These are phyloP conservation scores for Eulithis testata DNA, from an alignment of 2,888 invertebrate genomes.

Conservation along the genomic window DNA sequence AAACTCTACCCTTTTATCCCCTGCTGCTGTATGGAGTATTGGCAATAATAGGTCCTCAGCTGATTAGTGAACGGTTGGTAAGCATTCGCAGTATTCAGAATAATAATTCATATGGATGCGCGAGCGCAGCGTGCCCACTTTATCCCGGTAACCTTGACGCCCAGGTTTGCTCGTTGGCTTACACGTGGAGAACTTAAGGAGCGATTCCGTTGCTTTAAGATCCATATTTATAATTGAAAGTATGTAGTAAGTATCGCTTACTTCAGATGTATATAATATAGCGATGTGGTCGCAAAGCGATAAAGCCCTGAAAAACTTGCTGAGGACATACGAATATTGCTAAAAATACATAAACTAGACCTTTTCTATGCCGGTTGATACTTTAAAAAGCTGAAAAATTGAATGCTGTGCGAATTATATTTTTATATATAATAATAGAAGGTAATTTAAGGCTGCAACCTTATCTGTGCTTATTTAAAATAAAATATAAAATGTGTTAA, in stretches of 20 bases:
- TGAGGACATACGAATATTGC: too few species aligned
- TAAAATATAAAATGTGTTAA: conserved; percentile 11
- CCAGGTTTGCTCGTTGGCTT: conserved; percentile 55
- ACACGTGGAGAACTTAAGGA: conserved; percentile 54
- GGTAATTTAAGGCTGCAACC: too few species aligned
- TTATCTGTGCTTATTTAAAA: conserved; percentile 21
- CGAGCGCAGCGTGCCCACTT: conserved; percentile 31
- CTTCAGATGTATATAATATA: too few species aligned
- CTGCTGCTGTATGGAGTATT: conserved; percentile 16
- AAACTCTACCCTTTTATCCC: conserved; percentile 1
- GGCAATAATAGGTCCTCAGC: conserved; percentile 11
- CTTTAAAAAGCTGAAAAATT: too few species aligned
- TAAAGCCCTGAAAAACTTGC: too few species aligned
- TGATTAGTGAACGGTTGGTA: conserved; percentile 22
- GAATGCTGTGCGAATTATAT: too few species aligned
- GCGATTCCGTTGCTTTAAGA: conserved; percentile 9
- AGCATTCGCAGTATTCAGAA: neutral
- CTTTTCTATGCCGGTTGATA: too few species aligned
- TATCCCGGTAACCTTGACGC: conserved; percentile 54
- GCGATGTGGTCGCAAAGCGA: too few species aligned
- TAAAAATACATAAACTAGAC: too few species aligned
- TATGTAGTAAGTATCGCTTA: too few species aligned
- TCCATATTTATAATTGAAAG: too few species aligned
- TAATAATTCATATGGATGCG: conserved; percentile 26
- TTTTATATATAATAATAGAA: too few species aligned